Conservation (phyloP, 2,113 vertebrate genomes). For the Indri indri region DNA sequence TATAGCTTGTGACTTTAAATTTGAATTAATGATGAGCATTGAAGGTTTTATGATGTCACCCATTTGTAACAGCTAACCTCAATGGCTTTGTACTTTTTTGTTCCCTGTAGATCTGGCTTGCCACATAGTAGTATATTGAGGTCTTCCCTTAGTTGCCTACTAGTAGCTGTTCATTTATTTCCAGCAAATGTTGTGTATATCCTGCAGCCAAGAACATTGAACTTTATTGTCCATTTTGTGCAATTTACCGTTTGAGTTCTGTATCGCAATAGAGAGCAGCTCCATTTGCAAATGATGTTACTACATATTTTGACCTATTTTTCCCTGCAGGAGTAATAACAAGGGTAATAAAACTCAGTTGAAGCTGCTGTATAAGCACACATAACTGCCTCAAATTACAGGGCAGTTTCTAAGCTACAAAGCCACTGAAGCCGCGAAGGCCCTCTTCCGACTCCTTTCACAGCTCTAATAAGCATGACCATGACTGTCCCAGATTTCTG, state of each 20-base stretch:
- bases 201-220: not conserved
- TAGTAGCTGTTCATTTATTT: conserved; percentile 48
- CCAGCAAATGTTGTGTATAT: conserved; percentile 9
- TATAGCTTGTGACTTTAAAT: conserved; percentile 19
- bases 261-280: not conserved
- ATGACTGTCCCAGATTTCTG: not conserved
- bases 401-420: conserved; percentile 35
- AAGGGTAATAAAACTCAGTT: conserved; percentile 57
- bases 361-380: conserved; percentile 57
- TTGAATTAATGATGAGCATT: conserved; percentile 31
- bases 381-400: conserved; percentile 48
- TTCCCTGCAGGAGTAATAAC: conserved; percentile 62
- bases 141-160: not conserved
- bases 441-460: conserved; percentile 13
- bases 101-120: not conserved
- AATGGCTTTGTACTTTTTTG: conserved; percentile 28
- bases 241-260: conserved; percentile 5
- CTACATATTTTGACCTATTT: conserved; percentile 51
- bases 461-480: conserved; percentile 40
- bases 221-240: conserved; percentile 68
- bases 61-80: not conserved
- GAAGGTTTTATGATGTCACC: conserved; percentile 29
- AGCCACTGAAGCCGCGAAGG: conserved; percentile 1
- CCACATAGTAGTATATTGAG: not conserved
- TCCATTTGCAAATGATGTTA: conserved; percentile 65